These are phyloP conservation scores for Arctopsyche grandis DNA, from an alignment of 1,140 invertebrate species.

Conservation along the genomic window DNA sequence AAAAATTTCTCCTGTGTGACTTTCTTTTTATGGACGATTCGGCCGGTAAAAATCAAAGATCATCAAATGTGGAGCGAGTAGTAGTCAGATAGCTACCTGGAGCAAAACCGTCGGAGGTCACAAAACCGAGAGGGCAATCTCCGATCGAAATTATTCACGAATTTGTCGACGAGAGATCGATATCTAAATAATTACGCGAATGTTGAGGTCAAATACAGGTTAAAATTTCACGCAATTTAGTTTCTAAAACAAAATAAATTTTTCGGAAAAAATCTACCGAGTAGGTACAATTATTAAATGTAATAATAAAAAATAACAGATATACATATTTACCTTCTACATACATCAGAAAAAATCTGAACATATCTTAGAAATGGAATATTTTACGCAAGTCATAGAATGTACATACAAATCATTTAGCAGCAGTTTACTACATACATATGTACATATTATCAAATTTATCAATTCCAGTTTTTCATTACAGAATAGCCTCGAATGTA, in stretches of 20 bases:
- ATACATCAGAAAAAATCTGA: slow-evolving; percentile 66
- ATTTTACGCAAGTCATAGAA: slow-evolving; percentile 60
- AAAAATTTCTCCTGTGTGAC: slow-evolving; percentile 2
- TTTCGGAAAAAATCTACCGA: no score
- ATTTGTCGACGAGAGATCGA: neutral
- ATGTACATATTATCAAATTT: no score
- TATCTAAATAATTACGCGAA: neutral
- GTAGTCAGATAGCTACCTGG: neutral
- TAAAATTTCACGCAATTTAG: neutral
- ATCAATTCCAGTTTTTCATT: neutral
- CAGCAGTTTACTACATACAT: no score
- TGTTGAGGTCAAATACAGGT: neutral
- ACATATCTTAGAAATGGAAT: slow-evolving; percentile 59
- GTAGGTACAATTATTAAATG: no score
- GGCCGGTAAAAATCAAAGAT: neutral
- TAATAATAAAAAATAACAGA: no score
- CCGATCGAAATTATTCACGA: neutral
- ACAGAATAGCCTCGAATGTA: slow-evolving; percentile 74
- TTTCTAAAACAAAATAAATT: no score
- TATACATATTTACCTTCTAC: no score
- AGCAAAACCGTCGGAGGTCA: neutral
- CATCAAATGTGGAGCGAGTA: neutral
- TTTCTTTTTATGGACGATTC: slow-evolving; percentile 9
- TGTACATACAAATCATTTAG: no score
- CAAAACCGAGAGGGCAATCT: neutral